A percentile compares a stretch with the other conserved stretches of the same genome.
Evolutionary conservation across 1,140 invertebrate species (phyloP).

Genomic region (Musca domestica): DNA sequence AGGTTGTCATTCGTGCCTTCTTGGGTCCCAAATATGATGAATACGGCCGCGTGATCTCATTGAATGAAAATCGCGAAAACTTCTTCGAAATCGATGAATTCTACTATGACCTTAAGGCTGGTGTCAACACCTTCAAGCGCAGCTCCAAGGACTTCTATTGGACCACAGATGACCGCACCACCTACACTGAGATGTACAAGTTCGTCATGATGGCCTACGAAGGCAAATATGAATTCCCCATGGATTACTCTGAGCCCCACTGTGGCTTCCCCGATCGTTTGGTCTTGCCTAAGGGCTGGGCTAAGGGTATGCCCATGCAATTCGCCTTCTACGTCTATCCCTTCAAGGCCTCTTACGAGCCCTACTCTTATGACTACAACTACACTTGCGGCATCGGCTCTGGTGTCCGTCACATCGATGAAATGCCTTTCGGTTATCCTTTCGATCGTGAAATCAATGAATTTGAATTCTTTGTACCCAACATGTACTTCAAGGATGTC

Average conservation of each 20-base stretch:
- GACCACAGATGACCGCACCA: slow-evolving; percentile 53
- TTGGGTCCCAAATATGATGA: slow-evolving; percentile 45
- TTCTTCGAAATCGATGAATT: slow-evolving; percentile 59
- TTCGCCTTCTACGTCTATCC: slow-evolving; percentile 58
- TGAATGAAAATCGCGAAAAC: slow-evolving; percentile 61
- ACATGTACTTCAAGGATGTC: slow-evolving; percentile 57
- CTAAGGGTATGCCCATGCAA: slow-evolving; percentile 59
- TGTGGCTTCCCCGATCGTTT: slow-evolving; percentile 55
- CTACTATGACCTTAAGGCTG: slow-evolving; percentile 54
- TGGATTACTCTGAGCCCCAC: slow-evolving; percentile 48
- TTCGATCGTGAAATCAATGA: slow-evolving; percentile 54
- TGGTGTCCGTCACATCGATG: slow-evolving; percentile 41
- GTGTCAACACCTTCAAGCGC: slow-evolving; percentile 55
- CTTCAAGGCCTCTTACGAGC: slow-evolving; percentile 42
- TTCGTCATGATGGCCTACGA: slow-evolving; percentile 52
- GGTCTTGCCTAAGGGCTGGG: slow-evolving; percentile 58
- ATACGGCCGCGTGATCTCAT: slow-evolving; percentile 57
- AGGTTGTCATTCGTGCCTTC: slow-evolving; percentile 38
- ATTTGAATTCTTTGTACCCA: slow-evolving; percentile 51
- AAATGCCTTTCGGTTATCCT: slow-evolving; percentile 53
- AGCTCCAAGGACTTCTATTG: slow-evolving; percentile 54
- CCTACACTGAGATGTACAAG: slow-evolving; percentile 52
- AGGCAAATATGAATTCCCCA: slow-evolving; percentile 51
- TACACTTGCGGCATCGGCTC: slow-evolving; percentile 46
- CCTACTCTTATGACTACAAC: slow-evolving; percentile 41